Base-by-base conservation (phyloP, 2,888 invertebrate species). In the Hylaea fasciaria region DNA sequence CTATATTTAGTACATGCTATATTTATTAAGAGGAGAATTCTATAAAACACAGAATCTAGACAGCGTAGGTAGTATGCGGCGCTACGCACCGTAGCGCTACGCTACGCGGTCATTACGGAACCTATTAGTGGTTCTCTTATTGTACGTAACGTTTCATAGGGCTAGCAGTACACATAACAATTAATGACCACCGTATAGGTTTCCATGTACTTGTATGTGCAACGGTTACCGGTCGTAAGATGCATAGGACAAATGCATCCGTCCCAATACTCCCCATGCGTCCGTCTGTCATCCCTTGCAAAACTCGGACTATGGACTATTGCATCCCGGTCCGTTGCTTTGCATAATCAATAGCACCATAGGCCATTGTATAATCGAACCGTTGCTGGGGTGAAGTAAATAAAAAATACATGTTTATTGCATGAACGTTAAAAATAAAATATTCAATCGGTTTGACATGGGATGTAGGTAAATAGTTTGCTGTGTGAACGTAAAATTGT, bases 321-420 rank as follows among this genome's bases (percentile, higher is more conserved):
- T 88, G 89, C 89, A 89, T 83, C 79, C 79, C 74, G 72, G 73
- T 74, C 76, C 77, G 72, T 77, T 78, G 81, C 82, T 87, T 87
- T 89, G 89, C 91, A 89, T 90, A 90, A 90, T 89, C 90, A 85
- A 89, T 87, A 85, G 81, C 74, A 76, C 70, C 77, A 76, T 72
- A 76, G 74, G 77, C 78, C 78, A 82, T 85, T 85, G 82, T 80
- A 65, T 65, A 68, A 62, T 64, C 64, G 72, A 74, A 71, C 70
- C 67, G 68, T 73, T 69, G 66, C 72, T 77, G 65, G 80, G 82
- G 85, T 77, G 77, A 75, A 75, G 75, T 81, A 81, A 69, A 76
- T 80, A 76, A 72, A 61, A 72, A 61, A 64, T 54, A 57, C 46
- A 64, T 74, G 68, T 72, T 67, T 59, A 64, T 62, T 66, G 53